A percentile compares a stretch with the other conserved stretches of the same genome.
Conservation (phyloP, 2,113 vertebrate genomes). For the Lucifuga dentata region DNA sequence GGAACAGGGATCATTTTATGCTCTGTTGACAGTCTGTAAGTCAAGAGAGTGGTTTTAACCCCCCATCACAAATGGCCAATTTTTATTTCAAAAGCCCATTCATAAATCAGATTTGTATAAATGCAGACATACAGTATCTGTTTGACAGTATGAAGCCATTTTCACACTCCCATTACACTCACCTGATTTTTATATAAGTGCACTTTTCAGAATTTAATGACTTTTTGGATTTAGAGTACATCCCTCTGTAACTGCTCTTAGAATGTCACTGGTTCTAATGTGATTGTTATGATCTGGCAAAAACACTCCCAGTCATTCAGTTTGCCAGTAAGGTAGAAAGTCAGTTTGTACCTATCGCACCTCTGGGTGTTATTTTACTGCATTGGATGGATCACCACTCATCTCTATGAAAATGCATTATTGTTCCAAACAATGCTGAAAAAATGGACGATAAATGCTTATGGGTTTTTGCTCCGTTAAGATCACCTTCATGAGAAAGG, state of each 20-base stretch:
- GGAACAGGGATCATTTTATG: slow-evolving; percentile 61
- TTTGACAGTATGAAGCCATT: neutral
- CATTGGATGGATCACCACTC: slow-evolving; percentile 45
- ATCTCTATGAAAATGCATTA: slow-evolving; percentile 44
- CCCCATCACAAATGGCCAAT: slow-evolving; percentile 34
- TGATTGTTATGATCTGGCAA: neutral
- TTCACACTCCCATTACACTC: neutral
- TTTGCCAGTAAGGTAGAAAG: neutral
- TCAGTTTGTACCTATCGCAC: neutral
- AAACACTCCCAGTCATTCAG: slow-evolving; percentile 4
- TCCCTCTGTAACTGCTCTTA: neutral
- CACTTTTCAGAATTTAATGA: no score
- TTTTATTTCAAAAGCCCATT: slow-evolving; percentile 25
- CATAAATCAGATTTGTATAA: slow-evolving; percentile 19
- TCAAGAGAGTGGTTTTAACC: slow-evolving; percentile 54
- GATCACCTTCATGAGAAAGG: slow-evolving; percentile 37
- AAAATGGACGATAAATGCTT: slow-evolving; percentile 13
- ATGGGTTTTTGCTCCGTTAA: slow-evolving; percentile 43
- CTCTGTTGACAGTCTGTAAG: slow-evolving; percentile 57
- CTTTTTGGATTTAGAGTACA: neutral
- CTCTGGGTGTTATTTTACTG: slow-evolving; percentile 22
- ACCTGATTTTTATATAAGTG: neutral
- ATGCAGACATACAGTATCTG: slow-evolving; percentile 5
- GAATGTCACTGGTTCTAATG: neutral
- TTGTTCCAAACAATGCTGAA: slow-evolving; percentile 19